A percentile compares a stretch with the other conserved stretches of the same genome.
Conservation (phyloP, 2,797 vertebrate species). For the Lycodopsis pacificus region DNA sequence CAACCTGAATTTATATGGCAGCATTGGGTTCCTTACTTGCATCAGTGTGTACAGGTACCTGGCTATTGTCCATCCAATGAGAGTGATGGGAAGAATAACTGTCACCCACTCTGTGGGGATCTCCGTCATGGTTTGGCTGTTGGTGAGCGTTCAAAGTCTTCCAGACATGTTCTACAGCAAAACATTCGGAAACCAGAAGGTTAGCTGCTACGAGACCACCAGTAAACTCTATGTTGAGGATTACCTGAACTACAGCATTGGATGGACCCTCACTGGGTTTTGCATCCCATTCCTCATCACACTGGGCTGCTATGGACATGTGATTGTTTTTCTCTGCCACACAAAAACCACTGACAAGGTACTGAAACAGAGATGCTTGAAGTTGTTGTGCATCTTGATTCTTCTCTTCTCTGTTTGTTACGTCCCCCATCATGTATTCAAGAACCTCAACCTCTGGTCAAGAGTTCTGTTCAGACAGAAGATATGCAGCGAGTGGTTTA, state of each 20-base stretch:
- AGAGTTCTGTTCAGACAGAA: slow-evolving; percentile 56
- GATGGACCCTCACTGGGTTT: slow-evolving; percentile 81
- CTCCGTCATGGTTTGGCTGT: slow-evolving; percentile 74
- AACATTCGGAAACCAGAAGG: fast-evolving
- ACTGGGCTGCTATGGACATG: slow-evolving; percentile 84
- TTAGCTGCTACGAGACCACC: slow-evolving; percentile 78
- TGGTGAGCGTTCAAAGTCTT: slow-evolving; percentile 76
- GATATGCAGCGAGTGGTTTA: slow-evolving; percentile 58
- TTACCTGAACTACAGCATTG: slow-evolving; percentile 80
- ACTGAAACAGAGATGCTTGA: slow-evolving; percentile 78
- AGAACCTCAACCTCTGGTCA: slow-evolving; percentile 83
- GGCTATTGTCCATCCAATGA: slow-evolving; percentile 85
- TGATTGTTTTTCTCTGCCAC: slow-evolving; percentile 74
- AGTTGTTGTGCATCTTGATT: slow-evolving; percentile 78
- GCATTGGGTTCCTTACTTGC: slow-evolving; percentile 89
- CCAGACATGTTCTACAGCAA: slow-evolving; percentile 82
- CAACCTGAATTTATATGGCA: slow-evolving; percentile 88
- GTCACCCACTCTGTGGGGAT: slow-evolving; percentile 41
- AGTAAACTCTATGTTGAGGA: fast-evolving
- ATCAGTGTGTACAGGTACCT: slow-evolving; percentile 88
- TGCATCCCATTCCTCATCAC: slow-evolving; percentile 82
- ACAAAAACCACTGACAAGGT: slow-evolving; percentile 61
- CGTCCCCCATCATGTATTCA: slow-evolving; percentile 85
- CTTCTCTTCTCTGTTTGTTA: slow-evolving; percentile 87
- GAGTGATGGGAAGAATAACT: slow-evolving; percentile 76